Evolutionary conservation across 2,113 vertebrate species (phyloP), one percentile per base, ranked within the genome.

Genomic region (Syrrhaptes paradoxus): DNA sequence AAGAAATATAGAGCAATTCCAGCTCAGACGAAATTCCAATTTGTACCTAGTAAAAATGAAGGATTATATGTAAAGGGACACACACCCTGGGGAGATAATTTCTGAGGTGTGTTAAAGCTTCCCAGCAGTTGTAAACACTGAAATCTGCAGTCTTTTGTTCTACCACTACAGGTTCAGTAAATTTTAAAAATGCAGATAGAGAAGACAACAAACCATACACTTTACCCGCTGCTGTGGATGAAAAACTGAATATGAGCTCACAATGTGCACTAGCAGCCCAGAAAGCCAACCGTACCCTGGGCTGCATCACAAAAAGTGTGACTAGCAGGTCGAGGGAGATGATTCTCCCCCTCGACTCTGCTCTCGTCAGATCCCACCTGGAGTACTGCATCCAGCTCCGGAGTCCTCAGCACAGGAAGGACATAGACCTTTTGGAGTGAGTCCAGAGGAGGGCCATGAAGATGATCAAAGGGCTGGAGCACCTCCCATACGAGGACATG

Each of bases 361-460:
- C 31, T 29, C 55, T n/a, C 1, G 0, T 31, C 31, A 54, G 41
- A 68, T 18, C 34, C 17, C 24, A 41, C 34, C 14, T 51, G 55
- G 8, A 52, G 31, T 34, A 28, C 17, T 28, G 17, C 4, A 3
- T 46, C 4, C 41, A 46, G 41, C 16, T 28, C 41, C 34, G 24
- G 32, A 13, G 24, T 13, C 18, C 41, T 52, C 34, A 38, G 16
- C 19, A 31, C 22, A 68, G 13, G 9, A 48, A n/a, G 8, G 15
- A 24, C 15, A 34, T 24, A 24, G 24, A 29, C 13, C 55, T 34
- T 45, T 7, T 51, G 4, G 9, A 59, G 3, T 0, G 0, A 3
- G 36, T 51, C 24, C 55, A 41, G 80, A 61, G n/a, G 15, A 83
- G 24, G 13, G 31, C 24, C 18, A 43, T 1, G 4, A 38, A 65